phyloP scores from a whole-genome alignment of 2,888 invertebrate genomes.

The Nasonia oneida region DNA sequence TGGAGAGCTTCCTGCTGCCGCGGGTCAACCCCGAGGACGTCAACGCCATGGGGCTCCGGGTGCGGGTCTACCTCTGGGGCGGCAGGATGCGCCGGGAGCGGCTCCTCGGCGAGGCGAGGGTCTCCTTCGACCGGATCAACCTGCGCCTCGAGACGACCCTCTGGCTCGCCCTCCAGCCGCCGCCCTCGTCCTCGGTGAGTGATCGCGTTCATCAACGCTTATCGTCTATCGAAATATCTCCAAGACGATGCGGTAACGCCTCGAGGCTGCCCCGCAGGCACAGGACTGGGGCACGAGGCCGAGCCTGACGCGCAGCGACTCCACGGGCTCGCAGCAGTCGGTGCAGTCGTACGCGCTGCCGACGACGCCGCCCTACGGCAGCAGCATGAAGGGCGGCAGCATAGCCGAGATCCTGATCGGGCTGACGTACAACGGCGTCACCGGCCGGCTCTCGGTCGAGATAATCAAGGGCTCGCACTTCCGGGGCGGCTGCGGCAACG shows the following conservation, averaged over 20 bases:
- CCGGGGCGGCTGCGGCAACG: conserved; percentile 79
- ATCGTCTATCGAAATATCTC: no score
- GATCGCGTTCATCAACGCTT: no score
- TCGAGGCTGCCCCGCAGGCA: conserved; percentile 62
- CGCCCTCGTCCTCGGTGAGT: conserved; percentile 73
- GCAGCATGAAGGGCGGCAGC: conserved; percentile 89
- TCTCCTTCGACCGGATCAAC: conserved; percentile 94
- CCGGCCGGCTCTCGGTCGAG: conserved; percentile 95
- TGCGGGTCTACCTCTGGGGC: conserved; percentile 92
- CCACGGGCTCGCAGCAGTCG: conserved; percentile 96
- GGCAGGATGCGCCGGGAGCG: conserved; percentile 96
- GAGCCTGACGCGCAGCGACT: conserved; percentile 91
- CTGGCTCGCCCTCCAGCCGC: conserved; percentile 89
- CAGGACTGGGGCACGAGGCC: conserved; percentile 77
- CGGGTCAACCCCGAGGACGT: conserved; percentile 97
- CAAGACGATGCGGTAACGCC: no score
- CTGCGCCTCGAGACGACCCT: conserved; percentile 94
- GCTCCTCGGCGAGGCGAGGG: conserved; percentile 93
- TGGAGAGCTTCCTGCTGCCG: conserved; percentile 95
- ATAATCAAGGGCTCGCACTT: conserved; percentile 89
- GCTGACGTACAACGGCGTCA: conserved; percentile 94
- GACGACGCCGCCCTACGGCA: conserved; percentile 76
- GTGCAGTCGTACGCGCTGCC: conserved; percentile 80
- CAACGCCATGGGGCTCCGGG: conserved; percentile 93
- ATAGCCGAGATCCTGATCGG: conserved; percentile 94